A percentile compares a stretch with the other conserved stretches of the same genome.
phyloP scores from a whole-genome alignment of 2,797 vertebrate genomes.

The Muraenolepis orangiensis region DNA sequence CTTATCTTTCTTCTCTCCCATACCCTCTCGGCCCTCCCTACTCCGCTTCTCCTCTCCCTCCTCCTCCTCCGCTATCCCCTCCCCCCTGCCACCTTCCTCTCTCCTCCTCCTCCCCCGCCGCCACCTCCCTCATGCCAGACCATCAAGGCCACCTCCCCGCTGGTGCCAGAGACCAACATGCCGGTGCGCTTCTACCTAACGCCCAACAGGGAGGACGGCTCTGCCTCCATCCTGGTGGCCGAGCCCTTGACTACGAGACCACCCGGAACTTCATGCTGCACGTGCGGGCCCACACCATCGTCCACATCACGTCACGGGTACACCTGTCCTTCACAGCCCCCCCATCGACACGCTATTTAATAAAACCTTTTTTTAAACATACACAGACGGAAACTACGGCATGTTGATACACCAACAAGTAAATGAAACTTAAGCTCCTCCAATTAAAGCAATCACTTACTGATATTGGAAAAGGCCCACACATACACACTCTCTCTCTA shows the following conservation, averaged over 20 bases:
- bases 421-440: background rate
- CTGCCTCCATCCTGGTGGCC: conserved; percentile 83
- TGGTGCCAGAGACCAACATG: conserved; percentile 88
- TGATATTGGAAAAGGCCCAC: background rate
- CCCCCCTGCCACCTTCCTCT: background rate
- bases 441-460: background rate
- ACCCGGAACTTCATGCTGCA: conserved; percentile 82
- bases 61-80: background rate
- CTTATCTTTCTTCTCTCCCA: background rate
- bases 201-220: conserved; percentile 84
- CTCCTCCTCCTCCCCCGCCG: conserved; percentile 9
- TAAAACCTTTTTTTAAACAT: background rate
- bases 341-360: background rate
- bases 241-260: conserved; percentile 86
- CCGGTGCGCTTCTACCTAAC: conserved; percentile 87
- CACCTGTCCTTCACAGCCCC: background rate
- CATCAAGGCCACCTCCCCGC: conserved; percentile 79
- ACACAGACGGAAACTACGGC: background rate
- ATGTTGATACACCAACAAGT: background rate
- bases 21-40: background rate
- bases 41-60: no score
- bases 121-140: conserved; percentile 61
- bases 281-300: conserved; percentile 79
- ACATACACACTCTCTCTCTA: no score
- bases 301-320: conserved; percentile 83